Evolutionary conservation across 1,140 invertebrate genomes (phyloP).

Genomic region (Lasaia peninsularis): DNA sequence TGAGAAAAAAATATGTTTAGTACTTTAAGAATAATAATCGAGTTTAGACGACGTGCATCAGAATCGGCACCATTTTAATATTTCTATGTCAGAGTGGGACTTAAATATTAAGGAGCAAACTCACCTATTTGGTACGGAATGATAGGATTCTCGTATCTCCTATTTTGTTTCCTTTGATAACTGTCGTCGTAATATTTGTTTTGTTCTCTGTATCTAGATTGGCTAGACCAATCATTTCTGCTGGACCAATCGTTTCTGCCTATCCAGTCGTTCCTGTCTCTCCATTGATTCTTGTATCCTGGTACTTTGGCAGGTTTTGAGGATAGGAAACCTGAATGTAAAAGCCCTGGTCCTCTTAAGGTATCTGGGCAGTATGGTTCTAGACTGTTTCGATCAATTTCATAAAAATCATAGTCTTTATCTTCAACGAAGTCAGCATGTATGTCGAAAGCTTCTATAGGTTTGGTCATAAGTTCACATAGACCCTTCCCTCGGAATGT

Average conservation of each 20-base stretch:
- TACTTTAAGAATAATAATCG: too few species aligned
- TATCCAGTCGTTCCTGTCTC: conserved; percentile 37
- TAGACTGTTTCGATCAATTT: conserved; percentile 81
- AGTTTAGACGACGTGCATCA: too few species aligned
- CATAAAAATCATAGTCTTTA: conserved; percentile 87
- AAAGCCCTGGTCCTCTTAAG: conserved; percentile 47
- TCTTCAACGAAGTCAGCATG: conserved; percentile 81
- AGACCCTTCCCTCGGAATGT: conserved; percentile 81
- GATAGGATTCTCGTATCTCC: conserved; percentile 51
- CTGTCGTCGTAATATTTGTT: conserved; percentile 43
- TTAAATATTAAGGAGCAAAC: conserved; percentile 19
- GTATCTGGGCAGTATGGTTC: conserved; percentile 66
- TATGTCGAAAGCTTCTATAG: conserved; percentile 81
- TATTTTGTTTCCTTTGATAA: conserved; percentile 35
- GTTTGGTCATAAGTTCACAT: conserved; percentile 85
- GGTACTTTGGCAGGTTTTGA: conserved; percentile 42
- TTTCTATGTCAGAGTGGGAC: background rate
- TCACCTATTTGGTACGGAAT: conserved; percentile 69
- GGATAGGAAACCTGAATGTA: conserved; percentile 63
- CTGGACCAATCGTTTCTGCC: conserved; percentile 25
- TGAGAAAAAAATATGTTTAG: too few species aligned
- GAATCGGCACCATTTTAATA: too few species aligned
- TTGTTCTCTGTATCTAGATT: conserved; percentile 16
- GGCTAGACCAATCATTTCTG: conserved; percentile 1
- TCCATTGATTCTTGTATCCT: conserved; percentile 31